Evolutionary conservation across 2,797 vertebrate species (phyloP).

Genomic region (Lepilemur septentrionalis): DNA sequence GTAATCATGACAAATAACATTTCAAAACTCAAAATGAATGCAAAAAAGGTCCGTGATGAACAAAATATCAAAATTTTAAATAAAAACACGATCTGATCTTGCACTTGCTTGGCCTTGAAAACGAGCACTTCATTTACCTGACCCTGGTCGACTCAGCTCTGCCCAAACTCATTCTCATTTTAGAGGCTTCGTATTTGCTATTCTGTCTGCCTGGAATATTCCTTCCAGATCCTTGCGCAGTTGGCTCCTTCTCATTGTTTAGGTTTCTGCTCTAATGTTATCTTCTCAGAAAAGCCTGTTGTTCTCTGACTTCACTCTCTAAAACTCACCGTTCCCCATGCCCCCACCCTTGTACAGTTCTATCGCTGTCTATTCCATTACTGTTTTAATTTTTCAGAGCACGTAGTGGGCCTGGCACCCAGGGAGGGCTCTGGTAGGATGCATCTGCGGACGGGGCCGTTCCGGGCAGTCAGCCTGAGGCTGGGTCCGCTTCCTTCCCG

Average conservation of each 20-base stretch:
- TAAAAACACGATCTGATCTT: not conserved
- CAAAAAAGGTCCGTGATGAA: not conserved
- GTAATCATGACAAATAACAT: not conserved
- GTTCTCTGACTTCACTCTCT: not conserved
- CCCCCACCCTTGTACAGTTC: fast-evolving
- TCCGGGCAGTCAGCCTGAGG: not conserved
- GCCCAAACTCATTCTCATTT: not conserved
- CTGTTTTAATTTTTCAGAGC: not conserved
- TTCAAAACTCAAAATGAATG: not conserved
- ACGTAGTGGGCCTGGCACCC: not conserved
- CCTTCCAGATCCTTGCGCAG: not conserved
- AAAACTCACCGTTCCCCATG: not conserved
- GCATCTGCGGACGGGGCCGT: no score
- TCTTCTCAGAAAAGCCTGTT: not conserved
- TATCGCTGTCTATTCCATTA: not conserved
- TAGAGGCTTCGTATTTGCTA: not conserved
- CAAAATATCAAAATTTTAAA: not conserved
- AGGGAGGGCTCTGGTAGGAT: not conserved
- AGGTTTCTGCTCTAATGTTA: not conserved
- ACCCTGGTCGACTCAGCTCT: no score
- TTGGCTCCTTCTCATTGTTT: not conserved
- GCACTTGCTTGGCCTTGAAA: not conserved
- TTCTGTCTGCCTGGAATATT: not conserved
- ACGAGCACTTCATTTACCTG: not conserved
- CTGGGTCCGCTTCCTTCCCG: not conserved